These are phyloP conservation scores for Grammomys dolichurus DNA, from an alignment of 2,113 vertebrate genomes.

Conservation along the genomic window DNA sequence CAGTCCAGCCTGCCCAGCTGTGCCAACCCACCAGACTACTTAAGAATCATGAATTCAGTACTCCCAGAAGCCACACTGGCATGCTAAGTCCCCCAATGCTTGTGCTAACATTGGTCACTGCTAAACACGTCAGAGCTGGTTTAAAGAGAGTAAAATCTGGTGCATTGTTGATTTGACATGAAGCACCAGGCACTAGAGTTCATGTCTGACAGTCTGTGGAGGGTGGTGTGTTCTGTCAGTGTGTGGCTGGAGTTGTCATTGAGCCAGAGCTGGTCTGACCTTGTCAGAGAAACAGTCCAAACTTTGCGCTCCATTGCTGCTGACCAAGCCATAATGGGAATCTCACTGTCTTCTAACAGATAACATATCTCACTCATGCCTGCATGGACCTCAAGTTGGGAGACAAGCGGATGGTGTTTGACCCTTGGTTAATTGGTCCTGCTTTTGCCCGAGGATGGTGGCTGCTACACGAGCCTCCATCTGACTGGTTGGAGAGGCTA, in stretches of 20 bases:
- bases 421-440: conserved; percentile 90
- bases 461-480: conserved; percentile 90
- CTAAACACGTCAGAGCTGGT: neutral
- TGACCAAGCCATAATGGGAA: neutral
- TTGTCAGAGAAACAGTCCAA: neutral
- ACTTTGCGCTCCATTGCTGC: neutral
- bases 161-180: neutral
- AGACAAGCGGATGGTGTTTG: conserved; percentile 87
- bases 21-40: too few species aligned
- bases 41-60: neutral
- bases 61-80: neutral
- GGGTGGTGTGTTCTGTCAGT: neutral
- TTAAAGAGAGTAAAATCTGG: neutral
- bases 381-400: conserved; percentile 90
- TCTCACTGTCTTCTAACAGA: conserved; percentile 77
- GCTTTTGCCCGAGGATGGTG: conserved; percentile 92
- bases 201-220: neutral
- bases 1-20: neutral
- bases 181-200: neutral
- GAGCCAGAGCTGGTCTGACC: neutral
- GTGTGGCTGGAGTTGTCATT: too few species aligned
- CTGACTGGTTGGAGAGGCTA: conserved; percentile 87
- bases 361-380: conserved; percentile 90
- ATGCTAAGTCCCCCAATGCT: too few species aligned
- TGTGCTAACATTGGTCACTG: neutral